Conservation (phyloP, 2,888 invertebrate species). For the Spisula solida region DNA sequence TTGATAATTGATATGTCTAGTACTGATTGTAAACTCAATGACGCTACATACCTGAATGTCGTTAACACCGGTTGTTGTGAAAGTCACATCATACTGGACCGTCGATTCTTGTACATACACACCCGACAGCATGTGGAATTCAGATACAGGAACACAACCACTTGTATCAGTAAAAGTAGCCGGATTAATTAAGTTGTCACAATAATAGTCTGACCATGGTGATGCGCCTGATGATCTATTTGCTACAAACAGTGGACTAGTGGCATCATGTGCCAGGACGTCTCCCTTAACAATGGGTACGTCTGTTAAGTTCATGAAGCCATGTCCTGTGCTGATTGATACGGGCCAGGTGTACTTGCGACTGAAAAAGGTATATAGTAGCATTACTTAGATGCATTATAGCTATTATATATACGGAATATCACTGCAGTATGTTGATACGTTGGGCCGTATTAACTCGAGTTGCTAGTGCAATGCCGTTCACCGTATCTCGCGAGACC, state of each 20-base stretch:
- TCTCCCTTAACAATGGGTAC: slow-evolving; percentile 74
- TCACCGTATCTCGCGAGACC: too few species aligned
- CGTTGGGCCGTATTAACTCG: too few species aligned
- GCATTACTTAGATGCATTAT: too few species aligned
- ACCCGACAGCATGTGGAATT: slow-evolving; percentile 43
- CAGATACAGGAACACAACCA: slow-evolving; percentile 11
- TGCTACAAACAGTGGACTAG: slow-evolving; percentile 55
- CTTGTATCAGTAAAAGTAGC: background rate
- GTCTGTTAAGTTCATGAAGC: slow-evolving; percentile 47
- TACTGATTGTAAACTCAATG: too few species aligned
- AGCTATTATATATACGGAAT: too few species aligned
- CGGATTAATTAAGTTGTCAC: background rate
- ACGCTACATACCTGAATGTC: background rate
- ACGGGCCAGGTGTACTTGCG: slow-evolving; percentile 43
- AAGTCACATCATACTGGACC: slow-evolving; percentile 59
- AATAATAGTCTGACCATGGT: slow-evolving; percentile 48
- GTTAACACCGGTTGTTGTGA: slow-evolving; percentile 61
- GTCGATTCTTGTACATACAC: slow-evolving; percentile 29
- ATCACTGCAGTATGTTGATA: too few species aligned
- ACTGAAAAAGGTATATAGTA: background rate
- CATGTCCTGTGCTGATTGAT: slow-evolving; percentile 65
- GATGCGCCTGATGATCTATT: slow-evolving; percentile 8
- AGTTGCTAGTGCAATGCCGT: too few species aligned
- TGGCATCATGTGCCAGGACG: slow-evolving; percentile 73
- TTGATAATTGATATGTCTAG: too few species aligned